Base-by-base conservation (phyloP, 2,888 invertebrate species). In the Athrips mouffetella region DNA sequence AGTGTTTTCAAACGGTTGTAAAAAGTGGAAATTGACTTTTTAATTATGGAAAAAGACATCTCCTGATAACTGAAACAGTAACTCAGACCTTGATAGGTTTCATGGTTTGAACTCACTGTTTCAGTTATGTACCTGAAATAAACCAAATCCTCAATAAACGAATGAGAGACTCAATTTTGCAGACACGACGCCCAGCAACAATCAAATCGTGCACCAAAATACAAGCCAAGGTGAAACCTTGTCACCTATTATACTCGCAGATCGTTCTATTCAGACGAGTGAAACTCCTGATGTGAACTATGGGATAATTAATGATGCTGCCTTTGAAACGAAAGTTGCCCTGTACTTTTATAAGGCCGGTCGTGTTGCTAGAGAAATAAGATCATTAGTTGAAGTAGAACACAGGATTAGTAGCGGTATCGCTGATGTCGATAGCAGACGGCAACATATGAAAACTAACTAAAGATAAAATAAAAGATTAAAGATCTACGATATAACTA, bases 141-240 rank as follows among this genome's bases (percentile, higher is more conserved):
- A n/a, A n/a, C n/a, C n/a, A n/a, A n/a, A n/a, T n/a, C n/a, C n/a
- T n/a, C n/a, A n/a, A n/a, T n/a, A n/a, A n/a, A n/a, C n/a, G n/a
- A n/a, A n/a, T n/a, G n/a, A n/a, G n/a, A n/a, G n/a, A 58, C 55
- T 48, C 51, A 54, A 57, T 63, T 60, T 64, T 65, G 59, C 58
- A 56, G 59, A 65, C 69, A 67, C 61, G 61, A 37, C 37, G 37
- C 37, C n/a, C 20, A 7, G 2, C 21, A 4, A 11, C 37, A 21
- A 37, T 37, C 11, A 37, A 37, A 20, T 25, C 52, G 54, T 51
- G 54, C 48, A 69, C 67, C 67, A 58, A 68, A n/a, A 67, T 63
- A 64, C 58, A 53, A 68, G 60, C 65, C 72, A 76, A 75, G 76
- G 76, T 71, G 67, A 73, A 65, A 62, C 64, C 60, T 52, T 64